phyloP scores from a whole-genome alignment of 2,888 invertebrate genomes.

The Frankliniella intonsa region DNA sequence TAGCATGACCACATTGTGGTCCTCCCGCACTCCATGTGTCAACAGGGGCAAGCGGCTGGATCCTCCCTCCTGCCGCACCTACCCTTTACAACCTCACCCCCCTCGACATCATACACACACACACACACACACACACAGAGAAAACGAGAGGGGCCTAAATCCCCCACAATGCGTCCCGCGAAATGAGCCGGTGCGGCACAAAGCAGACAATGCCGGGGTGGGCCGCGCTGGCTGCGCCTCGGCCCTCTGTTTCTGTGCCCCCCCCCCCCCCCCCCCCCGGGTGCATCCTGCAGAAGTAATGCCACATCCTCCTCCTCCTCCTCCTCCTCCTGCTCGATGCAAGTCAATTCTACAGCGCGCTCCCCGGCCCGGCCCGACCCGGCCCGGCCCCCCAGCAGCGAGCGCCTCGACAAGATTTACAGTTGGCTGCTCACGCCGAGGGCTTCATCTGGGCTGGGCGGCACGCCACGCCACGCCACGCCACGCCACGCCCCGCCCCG shows the following conservation, averaged over 20 bases:
- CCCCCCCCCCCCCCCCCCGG: not conserved
- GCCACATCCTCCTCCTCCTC: too few relatives aligned
- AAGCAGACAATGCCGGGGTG: not conserved
- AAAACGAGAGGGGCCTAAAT: not conserved
- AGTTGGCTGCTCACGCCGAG: conserved; percentile 33
- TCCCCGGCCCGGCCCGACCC: too few relatives aligned
- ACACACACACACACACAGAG: conserved; percentile 1
- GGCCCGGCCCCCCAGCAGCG: not conserved
- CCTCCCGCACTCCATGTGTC: too few relatives aligned
- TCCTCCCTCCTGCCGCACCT: too few relatives aligned
- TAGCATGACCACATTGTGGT: too few relatives aligned
- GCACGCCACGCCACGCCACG: conserved; percentile 37
- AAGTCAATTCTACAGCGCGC: not conserved
- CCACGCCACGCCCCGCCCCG: conserved; percentile 32
- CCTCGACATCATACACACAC: not conserved
- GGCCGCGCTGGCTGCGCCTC: too few relatives aligned
- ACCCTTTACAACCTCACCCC: too few relatives aligned
- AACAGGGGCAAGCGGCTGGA: conserved; percentile 30
- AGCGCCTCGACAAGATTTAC: not conserved
- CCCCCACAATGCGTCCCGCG: not conserved
- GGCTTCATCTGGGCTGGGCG: not conserved
- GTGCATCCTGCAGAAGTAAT: not conserved
- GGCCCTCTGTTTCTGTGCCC: not conserved
- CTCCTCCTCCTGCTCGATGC: conserved; percentile 31
- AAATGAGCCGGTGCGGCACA: not conserved